Conservation (phyloP, 2,797 vertebrate species). For the Protosalanx chinensis region DNA sequence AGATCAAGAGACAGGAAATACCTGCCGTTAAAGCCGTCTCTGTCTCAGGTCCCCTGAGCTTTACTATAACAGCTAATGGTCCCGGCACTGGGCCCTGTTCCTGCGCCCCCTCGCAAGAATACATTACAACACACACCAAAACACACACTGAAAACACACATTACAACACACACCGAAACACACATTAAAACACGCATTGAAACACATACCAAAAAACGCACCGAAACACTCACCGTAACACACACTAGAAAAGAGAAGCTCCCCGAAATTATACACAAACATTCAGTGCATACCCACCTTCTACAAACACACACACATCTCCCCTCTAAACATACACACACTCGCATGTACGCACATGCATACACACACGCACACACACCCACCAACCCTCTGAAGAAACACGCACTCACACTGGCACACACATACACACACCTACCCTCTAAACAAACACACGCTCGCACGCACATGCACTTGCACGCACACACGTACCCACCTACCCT, state of each 20-base stretch:
- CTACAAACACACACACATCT: neutral
- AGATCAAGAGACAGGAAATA: slow-evolving; percentile 79
- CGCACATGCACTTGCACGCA: neutral
- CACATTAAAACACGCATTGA: slow-evolving; percentile 5
- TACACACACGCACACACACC: neutral
- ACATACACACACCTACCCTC: neutral
- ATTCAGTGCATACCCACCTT: neutral
- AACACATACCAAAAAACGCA: slow-evolving; percentile 17
- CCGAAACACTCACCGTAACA: slow-evolving; percentile 1
- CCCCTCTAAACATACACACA: neutral
- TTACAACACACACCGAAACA: slow-evolving; percentile 21
- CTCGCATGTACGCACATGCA: neutral
- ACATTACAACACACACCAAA: slow-evolving; percentile 34
- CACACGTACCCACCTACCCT: neutral
- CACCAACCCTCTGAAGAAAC: neutral
- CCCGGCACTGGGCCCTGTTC: slow-evolving; percentile 50
- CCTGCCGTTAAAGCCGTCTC: slow-evolving; percentile 55
- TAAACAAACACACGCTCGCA: neutral
- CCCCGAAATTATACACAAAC: slow-evolving; percentile 13
- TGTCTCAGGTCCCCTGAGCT: slow-evolving; percentile 58
- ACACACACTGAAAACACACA: slow-evolving; percentile 20
- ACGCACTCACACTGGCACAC: neutral
- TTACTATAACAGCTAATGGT: slow-evolving; percentile 66
- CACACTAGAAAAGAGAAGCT: slow-evolving; percentile 7
- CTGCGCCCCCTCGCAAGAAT: slow-evolving; percentile 48